Conservation (phyloP, 2,888 invertebrate genomes). For the Carpatolechia fugitivella region DNA sequence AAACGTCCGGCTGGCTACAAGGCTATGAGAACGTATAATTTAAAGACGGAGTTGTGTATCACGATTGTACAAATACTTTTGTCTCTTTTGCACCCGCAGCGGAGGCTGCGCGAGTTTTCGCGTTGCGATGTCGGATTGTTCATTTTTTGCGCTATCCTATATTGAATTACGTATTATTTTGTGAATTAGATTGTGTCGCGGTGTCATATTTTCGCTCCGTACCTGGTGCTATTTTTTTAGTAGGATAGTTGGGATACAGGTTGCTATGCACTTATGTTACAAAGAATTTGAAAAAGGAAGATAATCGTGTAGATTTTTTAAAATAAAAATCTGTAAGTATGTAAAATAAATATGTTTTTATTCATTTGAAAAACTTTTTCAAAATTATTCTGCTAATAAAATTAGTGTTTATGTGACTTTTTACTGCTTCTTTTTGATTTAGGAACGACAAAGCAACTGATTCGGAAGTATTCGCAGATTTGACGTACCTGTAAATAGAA, state of each 20-base stretch:
- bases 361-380: not conserved
- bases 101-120: conserved; percentile 55
- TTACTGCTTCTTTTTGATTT: conserved; percentile 45
- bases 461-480: conserved; percentile 93
- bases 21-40: conserved; percentile 80
- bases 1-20: conserved; percentile 50
- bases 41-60: conserved; percentile 67
- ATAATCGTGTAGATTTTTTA: too few relatives aligned
- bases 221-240: conserved; percentile 49
- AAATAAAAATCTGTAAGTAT: not conserved
- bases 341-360: not conserved
- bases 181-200: conserved; percentile 74
- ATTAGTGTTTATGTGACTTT: not conserved
- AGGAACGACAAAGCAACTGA: conserved; percentile 85
- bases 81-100: conserved; percentile 50
- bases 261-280: conserved; percentile 31
- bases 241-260: conserved; percentile 56
- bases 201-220: conserved; percentile 69
- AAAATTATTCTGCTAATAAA: not conserved
- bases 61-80: conserved; percentile 35
- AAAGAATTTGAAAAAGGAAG: too few relatives aligned
- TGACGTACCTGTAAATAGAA: conserved; percentile 87
- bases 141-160: conserved; percentile 73
- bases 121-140: conserved; percentile 59
- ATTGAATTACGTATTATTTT: conserved; percentile 76